These are phyloP conservation scores for Harpagoxenus sublaevis DNA, from an alignment of 2,888 invertebrate species.

Conservation along the genomic window DNA sequence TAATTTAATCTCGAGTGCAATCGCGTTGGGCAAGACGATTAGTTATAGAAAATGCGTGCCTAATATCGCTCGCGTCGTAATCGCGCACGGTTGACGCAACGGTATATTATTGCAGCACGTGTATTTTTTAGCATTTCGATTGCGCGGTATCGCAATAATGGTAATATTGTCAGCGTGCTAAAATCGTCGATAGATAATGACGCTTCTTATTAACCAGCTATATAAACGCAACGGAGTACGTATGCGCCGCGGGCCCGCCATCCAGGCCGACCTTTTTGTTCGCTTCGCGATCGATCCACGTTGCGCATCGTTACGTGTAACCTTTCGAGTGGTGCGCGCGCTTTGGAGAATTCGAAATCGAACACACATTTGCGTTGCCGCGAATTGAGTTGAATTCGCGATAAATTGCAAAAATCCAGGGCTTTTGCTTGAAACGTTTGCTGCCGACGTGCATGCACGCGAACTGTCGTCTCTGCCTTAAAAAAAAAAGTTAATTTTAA, in stretches of 20 bases:
- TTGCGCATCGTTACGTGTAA: slow-evolving; percentile 39
- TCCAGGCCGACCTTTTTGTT: slow-evolving; percentile 46
- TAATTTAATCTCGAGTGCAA: slow-evolving; percentile 44
- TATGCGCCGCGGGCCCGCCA: background rate
- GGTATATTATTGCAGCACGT: slow-evolving; percentile 49
- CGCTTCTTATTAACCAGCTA: slow-evolving; percentile 44
- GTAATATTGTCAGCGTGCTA: slow-evolving; percentile 30
- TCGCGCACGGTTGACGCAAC: slow-evolving; percentile 65
- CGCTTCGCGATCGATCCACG: slow-evolving; percentile 39
- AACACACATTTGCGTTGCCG: slow-evolving; percentile 26
- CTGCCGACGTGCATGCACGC: background rate
- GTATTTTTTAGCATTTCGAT: slow-evolving; percentile 50
- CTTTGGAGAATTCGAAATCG: slow-evolving; percentile 62
- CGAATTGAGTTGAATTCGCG: slow-evolving; percentile 53
- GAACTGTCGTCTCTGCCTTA: background rate
- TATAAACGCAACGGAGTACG: slow-evolving; percentile 26
- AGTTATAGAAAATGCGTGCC: slow-evolving; percentile 70
- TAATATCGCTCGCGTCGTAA: slow-evolving; percentile 52
- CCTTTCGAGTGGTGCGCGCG: slow-evolving; percentile 43
- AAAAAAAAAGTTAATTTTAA: background rate
- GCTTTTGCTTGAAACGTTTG: slow-evolving; percentile 42
- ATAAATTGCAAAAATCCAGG: slow-evolving; percentile 22
- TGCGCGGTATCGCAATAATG: slow-evolving; percentile 42
- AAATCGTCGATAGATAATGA: slow-evolving; percentile 46
- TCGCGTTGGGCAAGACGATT: slow-evolving; percentile 66